These are phyloP conservation scores for Bos indicus DNA, from an alignment of 2,113 vertebrate genomes.

Conservation along the genomic window DNA sequence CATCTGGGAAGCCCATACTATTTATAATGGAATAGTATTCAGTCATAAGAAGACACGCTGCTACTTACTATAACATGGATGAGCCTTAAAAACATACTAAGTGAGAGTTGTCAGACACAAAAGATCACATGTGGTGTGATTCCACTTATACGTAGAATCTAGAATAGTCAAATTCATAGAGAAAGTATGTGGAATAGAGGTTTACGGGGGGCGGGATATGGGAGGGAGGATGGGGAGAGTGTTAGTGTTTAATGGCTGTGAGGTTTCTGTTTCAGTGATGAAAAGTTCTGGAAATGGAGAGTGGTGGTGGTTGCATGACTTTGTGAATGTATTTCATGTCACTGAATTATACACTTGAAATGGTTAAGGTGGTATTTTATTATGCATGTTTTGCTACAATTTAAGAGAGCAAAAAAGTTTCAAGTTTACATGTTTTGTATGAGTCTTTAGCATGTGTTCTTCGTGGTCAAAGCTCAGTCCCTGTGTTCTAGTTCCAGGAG, in stretches of 20 bases:
- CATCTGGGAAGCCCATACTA: background rate
- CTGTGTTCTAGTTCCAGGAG: background rate
- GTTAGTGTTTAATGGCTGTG: background rate
- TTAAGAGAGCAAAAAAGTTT: background rate
- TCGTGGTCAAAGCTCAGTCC: background rate
- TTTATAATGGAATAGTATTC: background rate
- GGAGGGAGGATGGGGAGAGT: background rate
- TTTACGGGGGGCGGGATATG: accelerated
- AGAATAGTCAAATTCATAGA: background rate
- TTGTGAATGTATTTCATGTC: background rate
- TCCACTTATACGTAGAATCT: background rate
- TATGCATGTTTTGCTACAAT: background rate
- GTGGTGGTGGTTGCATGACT: background rate
- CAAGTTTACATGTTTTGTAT: background rate
- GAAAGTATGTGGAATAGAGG: background rate
- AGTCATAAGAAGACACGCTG: background rate
- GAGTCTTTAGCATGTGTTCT: background rate
- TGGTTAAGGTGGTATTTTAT: background rate
- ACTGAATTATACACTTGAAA: background rate
- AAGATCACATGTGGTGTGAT: background rate
- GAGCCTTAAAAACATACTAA: background rate
- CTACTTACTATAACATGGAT: background rate
- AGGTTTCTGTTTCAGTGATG: background rate
- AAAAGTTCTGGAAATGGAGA: background rate
- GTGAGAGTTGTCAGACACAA: background rate